Evolutionary conservation across 2,888 invertebrate genomes (phyloP).

Genomic region (Germaria angustata): DNA sequence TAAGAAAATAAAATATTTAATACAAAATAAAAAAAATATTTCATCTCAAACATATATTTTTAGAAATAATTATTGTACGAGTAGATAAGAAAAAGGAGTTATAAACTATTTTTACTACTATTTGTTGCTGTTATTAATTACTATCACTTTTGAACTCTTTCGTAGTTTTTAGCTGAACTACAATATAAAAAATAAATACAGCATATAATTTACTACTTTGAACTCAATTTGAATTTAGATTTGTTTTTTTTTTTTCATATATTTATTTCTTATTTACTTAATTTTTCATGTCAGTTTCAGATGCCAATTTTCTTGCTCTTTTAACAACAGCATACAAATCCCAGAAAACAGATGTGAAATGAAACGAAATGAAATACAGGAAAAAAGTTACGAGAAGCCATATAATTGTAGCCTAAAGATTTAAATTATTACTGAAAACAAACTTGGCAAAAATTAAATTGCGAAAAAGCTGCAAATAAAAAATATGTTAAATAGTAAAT

Average conservation of each 20-base stretch:
- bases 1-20: neutral
- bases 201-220: neutral
- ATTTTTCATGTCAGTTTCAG: no score
- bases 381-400: conserved; percentile 4
- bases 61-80: neutral
- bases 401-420: conserved; percentile 12
- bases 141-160: conserved; percentile 26
- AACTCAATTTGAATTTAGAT: neutral
- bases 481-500: neutral
- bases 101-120: neutral
- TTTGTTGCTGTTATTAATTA: conserved; percentile 11
- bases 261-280: no score
- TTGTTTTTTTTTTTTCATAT: neutral
- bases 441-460: neutral
- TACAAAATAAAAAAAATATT: neutral
- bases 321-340: neutral
- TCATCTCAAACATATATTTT: conserved; percentile 14
- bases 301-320: neutral
- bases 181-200: neutral
- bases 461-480: neutral
- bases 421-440: neutral
- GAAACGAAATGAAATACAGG: neutral
- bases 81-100: neutral
- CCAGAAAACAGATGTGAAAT: neutral
- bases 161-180: neutral